Conservation (phyloP, 2,797 vertebrate genomes). For the Sebastes jordani region DNA sequence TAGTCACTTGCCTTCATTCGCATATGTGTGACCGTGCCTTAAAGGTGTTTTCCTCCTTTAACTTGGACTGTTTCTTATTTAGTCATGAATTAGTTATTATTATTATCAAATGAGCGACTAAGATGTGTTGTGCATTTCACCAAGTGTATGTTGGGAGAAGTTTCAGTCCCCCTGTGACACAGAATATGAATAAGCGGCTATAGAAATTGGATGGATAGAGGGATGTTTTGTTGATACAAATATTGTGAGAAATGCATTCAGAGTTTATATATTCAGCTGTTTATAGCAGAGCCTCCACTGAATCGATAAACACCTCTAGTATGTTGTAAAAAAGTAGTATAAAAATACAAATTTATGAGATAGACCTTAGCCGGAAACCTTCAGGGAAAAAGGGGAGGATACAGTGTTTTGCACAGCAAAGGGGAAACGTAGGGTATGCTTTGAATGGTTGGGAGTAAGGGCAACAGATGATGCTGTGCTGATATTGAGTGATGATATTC, state of each 20-base stretch:
- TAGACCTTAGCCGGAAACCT: not conserved
- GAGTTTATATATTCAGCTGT: slow-evolving; percentile 3
- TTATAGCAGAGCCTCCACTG: not conserved
- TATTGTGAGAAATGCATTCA: not conserved
- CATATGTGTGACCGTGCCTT: not conserved
- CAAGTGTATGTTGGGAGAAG: not conserved
- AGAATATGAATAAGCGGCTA: not conserved
- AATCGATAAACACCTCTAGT: slow-evolving; percentile 10
- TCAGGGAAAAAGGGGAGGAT: not conserved
- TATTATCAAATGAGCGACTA: not conserved
- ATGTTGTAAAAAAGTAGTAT: not conserved
- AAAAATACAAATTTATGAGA: slow-evolving; percentile 8
- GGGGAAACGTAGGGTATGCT: not conserved
- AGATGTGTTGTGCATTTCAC: not conserved
- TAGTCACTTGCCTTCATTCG: too few relatives aligned
- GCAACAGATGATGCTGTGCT: not conserved
- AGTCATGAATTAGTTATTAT: not conserved
- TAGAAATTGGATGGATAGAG: not conserved
- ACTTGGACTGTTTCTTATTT: not conserved
- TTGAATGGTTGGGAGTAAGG: not conserved
- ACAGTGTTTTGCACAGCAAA: not conserved
- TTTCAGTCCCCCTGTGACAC: not conserved
- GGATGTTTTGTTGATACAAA: slow-evolving; percentile 1
- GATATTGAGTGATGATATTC: not conserved
- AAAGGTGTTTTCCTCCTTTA: not conserved